Conservation (phyloP, 2,113 vertebrate genomes). For the Salvelinus namaycush region DNA sequence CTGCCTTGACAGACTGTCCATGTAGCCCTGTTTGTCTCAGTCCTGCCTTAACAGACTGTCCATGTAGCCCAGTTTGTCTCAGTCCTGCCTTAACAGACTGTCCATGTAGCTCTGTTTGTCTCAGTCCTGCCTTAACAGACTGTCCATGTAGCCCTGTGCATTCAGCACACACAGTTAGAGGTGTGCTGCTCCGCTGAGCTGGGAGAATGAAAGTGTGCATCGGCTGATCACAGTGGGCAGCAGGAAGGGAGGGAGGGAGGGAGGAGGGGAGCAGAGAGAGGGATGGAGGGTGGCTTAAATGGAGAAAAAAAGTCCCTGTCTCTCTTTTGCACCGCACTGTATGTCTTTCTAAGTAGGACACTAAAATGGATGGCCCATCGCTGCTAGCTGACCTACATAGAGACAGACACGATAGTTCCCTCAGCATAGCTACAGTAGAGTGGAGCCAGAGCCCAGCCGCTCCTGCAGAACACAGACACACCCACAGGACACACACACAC, state of each 20-base stretch:
- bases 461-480: constrained; percentile 8
- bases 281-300: constrained; percentile 10
- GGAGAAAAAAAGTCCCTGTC: constrained; percentile 12
- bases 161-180: constrained; percentile 13
- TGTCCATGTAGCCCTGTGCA: neutral
- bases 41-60: too few relatives aligned
- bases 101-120: constrained; percentile 24
- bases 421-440: constrained; percentile 32
- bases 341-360: constrained; percentile 76
- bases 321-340: constrained; percentile 29
- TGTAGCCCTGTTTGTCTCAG: constrained; percentile 28
- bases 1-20: too few relatives aligned
- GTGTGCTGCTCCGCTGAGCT: constrained; percentile 23
- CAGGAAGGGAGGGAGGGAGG: neutral
- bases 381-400: constrained; percentile 81
- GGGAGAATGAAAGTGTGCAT: neutral
- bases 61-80: constrained; percentile 29
- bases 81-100: too few relatives aligned
- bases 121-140: neutral
- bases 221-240: neutral
- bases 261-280: too few relatives aligned
- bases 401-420: constrained; percentile 74
- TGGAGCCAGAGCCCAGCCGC: neutral
- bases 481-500: too few relatives aligned
- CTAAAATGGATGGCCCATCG: constrained; percentile 77